Conservation (phyloP, 2,888 invertebrate species). For the Brachyopa scutellaris region DNA sequence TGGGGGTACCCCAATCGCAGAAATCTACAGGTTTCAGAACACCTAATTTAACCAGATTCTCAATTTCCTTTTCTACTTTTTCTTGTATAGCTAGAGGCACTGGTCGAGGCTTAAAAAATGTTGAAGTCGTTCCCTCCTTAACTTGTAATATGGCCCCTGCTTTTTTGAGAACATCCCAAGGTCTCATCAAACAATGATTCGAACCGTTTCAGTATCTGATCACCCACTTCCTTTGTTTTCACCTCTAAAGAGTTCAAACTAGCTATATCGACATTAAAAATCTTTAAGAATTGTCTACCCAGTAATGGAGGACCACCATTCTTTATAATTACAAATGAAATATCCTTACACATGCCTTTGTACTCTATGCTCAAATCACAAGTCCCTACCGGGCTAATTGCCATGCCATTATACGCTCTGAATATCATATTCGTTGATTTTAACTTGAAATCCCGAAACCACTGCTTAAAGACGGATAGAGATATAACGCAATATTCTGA, state of each 20-base stretch:
- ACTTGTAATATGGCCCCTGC: slow-evolving; percentile 7
- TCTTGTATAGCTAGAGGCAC: slow-evolving; percentile 43
- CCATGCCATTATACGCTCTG: background rate
- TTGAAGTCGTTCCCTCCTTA: slow-evolving; percentile 21
- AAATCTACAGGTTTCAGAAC: slow-evolving; percentile 58
- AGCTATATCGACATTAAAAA: background rate
- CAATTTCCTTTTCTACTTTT: slow-evolving; percentile 19
- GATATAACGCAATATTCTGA: slow-evolving; percentile 50
- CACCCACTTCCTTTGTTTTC: too few species aligned
- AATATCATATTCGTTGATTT: background rate
- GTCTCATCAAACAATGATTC: background rate
- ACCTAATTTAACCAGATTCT: slow-evolving; percentile 28
- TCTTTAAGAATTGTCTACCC: background rate
- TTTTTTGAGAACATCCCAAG: slow-evolving; percentile 15
- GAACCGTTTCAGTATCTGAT: too few species aligned
- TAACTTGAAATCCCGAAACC: too few species aligned
- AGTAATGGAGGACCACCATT: slow-evolving; percentile 22
- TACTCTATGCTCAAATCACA: background rate
- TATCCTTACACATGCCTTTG: background rate
- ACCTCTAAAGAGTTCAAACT: too few species aligned
- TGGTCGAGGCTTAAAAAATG: slow-evolving; percentile 30
- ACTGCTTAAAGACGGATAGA: too few species aligned
- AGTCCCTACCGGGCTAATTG: background rate
- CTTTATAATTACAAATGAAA: background rate
- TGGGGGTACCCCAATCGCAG: slow-evolving; percentile 76